Evolutionary conservation across 2,888 invertebrate species (phyloP).

Genomic region (Netelia virgata): DNA sequence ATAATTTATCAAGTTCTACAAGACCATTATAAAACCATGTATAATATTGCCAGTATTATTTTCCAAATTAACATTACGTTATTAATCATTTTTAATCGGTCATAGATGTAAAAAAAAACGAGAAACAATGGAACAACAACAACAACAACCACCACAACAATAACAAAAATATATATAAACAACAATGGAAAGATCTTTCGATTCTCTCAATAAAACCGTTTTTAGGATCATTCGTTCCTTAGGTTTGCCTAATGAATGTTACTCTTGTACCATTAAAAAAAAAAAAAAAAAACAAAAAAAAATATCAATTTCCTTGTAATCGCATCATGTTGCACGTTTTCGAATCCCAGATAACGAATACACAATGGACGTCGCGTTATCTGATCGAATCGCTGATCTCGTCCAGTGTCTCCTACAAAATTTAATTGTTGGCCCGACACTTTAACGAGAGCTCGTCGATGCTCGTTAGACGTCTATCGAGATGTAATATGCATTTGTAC

Average conservation of each 20-base stretch:
- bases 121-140: conserved; percentile 12
- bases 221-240: conserved; percentile 74
- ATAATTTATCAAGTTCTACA: conserved; percentile 67
- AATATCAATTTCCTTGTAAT: conserved; percentile 50
- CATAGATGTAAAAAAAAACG: conserved; percentile 72
- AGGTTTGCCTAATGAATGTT: conserved; percentile 60
- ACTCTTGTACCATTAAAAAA: conserved; percentile 62
- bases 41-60: conserved; percentile 79
- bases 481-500: conserved; percentile 12
- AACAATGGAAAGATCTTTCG: conserved; percentile 63
- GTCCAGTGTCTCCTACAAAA: not conserved
- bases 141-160: conserved; percentile 18
- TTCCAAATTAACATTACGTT: conserved; percentile 74
- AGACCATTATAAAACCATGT: conserved; percentile 72
- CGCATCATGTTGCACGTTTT: conserved; percentile 14
- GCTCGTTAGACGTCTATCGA: not conserved
- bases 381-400: not conserved
- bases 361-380: not conserved
- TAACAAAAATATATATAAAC: conserved; percentile 55
- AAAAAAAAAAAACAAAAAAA: conserved; percentile 50
- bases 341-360: conserved; percentile 9
- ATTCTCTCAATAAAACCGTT: conserved; percentile 76
- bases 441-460: conserved; percentile 1
- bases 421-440: conserved; percentile 22
- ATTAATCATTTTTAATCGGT: conserved; percentile 74